Conservation (phyloP, 2,888 invertebrate species). For the Periphyllus acericola region DNA sequence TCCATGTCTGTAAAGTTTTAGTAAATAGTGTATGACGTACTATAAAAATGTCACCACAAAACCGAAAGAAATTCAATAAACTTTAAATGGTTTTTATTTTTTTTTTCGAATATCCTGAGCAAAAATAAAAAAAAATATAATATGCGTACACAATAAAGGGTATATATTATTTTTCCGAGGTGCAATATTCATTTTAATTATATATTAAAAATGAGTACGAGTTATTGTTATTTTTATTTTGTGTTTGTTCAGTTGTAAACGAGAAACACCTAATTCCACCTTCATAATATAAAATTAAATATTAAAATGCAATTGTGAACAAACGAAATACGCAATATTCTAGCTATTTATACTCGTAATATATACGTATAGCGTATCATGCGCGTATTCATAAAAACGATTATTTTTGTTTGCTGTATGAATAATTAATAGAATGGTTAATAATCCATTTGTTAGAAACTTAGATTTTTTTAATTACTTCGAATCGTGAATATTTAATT, state of each 20-base stretch:
- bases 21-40: slow-evolving; percentile 1
- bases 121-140: background rate
- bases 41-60: background rate
- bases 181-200: background rate
- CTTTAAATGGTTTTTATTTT: background rate
- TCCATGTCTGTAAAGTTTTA: background rate
- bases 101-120: background rate
- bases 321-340: background rate
- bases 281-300: background rate
- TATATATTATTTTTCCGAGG: background rate
- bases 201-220: background rate
- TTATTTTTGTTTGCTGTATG: background rate
- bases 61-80: background rate
- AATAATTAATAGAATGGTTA: background rate
- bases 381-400: no score
- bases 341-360: background rate
- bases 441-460: background rate
- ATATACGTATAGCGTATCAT: no score
- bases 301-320: background rate
- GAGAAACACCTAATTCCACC: no score
- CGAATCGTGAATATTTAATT: background rate
- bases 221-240: background rate
- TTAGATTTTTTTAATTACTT: background rate
- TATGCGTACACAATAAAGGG: background rate
- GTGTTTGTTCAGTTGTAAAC: background rate